Base-by-base conservation (phyloP, 2,797 vertebrate species). In the Artibeus lituratus region DNA sequence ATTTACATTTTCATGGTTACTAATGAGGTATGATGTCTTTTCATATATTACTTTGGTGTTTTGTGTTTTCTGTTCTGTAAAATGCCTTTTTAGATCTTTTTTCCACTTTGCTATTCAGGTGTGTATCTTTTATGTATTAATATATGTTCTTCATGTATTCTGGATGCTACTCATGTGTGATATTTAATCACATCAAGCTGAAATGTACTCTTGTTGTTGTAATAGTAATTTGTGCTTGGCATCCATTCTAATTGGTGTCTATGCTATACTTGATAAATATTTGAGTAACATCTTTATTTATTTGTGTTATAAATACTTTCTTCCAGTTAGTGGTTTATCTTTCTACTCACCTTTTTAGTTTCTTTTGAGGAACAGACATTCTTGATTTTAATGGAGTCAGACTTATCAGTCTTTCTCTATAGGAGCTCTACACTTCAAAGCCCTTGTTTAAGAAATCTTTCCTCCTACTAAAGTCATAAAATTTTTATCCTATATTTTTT, bases 81-180 rank as follows among this genome's bases (percentile, higher is more conserved):
- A 73, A 82, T 83, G 2, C 16, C n/a, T 91, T 5, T 44, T 85
- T 35, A 86, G 11, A 10, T 19, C 2, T 81, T 82, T 96, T 92
- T 42, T n/a, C 19, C 11, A 21, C 10, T 81, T 90, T 85, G 16
- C 24, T 89, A 22, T 32, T 77, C 59, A 42, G 14, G 44, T 10
- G 9, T 77, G 51, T 84, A 69, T 14, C 10, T 29, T 47, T 24
- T 82, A 57, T 26, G 39, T 51, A 42, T 55, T 35, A 67, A 15
- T 57, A 24, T 77, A 35, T 80, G 47, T 76, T 97, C 35, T 96
- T 86, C 57, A 72, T 53, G 32, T 51, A 81, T 65, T 90, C 59
- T 89, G 12, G 29, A 53, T 89, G 32, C 32, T 86, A 65, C 39
- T 89, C 74, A 22, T 89, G 76, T 62, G 19, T 51, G 37, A 19